phyloP scores from a whole-genome alignment of 30 jellyfish, hydroid and myxozoan species.

The Aurelia sp. region DNA sequence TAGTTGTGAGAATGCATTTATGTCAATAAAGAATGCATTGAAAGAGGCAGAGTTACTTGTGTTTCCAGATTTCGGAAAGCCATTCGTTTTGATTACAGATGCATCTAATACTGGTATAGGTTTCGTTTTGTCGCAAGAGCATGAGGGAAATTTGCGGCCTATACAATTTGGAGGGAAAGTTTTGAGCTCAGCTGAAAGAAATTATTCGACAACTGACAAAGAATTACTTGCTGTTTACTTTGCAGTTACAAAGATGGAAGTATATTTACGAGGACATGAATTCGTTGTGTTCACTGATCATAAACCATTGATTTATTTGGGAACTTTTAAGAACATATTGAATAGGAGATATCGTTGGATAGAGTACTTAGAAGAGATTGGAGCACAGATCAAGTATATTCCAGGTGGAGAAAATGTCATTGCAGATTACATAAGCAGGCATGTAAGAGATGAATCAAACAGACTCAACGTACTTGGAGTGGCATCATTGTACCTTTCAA shows the following conservation, averaged over 20 bases:
- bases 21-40: not conserved
- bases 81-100: conserved; percentile 10
- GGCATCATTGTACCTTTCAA: not conserved
- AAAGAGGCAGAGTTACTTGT: not conserved
- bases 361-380: no score
- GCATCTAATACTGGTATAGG: conserved; percentile 17
- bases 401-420: no score
- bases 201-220: conserved; percentile 18
- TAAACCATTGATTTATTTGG: no score
- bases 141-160: not conserved
- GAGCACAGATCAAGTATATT: no score
- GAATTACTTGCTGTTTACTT: not conserved
- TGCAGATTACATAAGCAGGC: not conserved
- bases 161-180: conserved; percentile 3
- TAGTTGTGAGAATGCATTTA: conserved; percentile 8
- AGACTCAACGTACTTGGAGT: no score
- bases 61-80: conserved; percentile 13
- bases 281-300: not conserved
- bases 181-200: conserved; percentile 9
- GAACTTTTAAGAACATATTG: no score
- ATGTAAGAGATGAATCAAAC: not conserved
- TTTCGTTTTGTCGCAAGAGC: not conserved
- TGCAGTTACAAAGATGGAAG: no score
- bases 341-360: no score
- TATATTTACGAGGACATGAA: not conserved